Evolutionary conservation across 1,140 invertebrate genomes (phyloP), one percentile per base, ranked within the genome.

Genomic region (Drosophila simulans): DNA sequence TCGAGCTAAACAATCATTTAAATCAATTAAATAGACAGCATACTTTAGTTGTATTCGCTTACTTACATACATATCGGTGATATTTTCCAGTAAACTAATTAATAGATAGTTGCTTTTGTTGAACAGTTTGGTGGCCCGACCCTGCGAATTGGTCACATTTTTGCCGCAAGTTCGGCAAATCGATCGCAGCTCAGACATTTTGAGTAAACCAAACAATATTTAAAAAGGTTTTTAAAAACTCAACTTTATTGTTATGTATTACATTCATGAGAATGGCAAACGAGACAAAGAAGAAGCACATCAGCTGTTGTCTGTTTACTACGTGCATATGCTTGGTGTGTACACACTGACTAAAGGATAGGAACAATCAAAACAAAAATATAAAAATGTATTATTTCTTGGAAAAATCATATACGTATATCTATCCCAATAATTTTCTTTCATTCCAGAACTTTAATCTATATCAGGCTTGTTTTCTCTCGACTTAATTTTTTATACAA

Each of bases 141-240:
- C 57, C 2, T 13, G 1, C 4, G 43, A 25, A 4, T 51, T 10
- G 10, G 66, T 55, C 17, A 82, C 53, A 35, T 49, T 35, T 55
- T 13, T 66, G 4, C 82, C 82, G 37, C 82, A 86, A 48, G 82
- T 82, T 15, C 82, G 78, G 31, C 83, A 85, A 37, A 66, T 35
- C 5, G 35, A 37, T 3, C 49, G 45, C 20, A 74, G 11, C 4
- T 51, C 39, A 8, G 34, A 37, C 77, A 81, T 84, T 15, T 17
- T 57, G 4, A 34, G 25, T 15, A 13, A 45, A 35, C 31, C 22
- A n/a, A 45, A 25, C 22, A 49, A 39, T 11, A 34, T 22, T 22
- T 10, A 0, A 20, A 58, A 54, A 11, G 27, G n/a, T 8, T 31
- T 22, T 34, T 20, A 11, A 34, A 31, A 31, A 54, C 13, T 10